Evolutionary conservation across 2,797 vertebrate species (phyloP).

Genomic region (Diceros bicornis): DNA sequence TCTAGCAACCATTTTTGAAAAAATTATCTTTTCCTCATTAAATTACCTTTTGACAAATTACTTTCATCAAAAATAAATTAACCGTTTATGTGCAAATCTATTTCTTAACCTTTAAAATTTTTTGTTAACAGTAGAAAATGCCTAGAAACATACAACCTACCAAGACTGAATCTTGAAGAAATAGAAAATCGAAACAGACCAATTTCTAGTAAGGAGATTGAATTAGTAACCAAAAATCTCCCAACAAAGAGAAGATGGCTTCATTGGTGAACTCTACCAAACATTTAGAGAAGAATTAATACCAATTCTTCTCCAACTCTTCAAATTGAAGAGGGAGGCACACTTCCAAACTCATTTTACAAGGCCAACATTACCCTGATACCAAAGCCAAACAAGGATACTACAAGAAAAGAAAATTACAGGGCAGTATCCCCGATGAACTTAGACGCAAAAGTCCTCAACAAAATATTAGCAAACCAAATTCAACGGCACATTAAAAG

Average conservation of each 20-base stretch:
- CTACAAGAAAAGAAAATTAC: not conserved
- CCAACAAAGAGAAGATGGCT: not conserved
- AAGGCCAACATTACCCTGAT: not conserved
- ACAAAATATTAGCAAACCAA: not conserved
- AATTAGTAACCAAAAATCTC: not conserved
- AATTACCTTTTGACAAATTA: constrained; percentile 12
- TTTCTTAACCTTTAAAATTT: not conserved
- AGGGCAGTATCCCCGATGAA: not conserved
- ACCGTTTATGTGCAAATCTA: not conserved
- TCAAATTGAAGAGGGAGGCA: not conserved
- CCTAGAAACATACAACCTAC: not conserved
- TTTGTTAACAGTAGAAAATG: not conserved
- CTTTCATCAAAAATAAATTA: not conserved
- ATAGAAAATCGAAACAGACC: not conserved
- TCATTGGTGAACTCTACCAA: not conserved
- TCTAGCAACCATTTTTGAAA: constrained; percentile 8
- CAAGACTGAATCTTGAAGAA: not conserved
- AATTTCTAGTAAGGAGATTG: not conserved
- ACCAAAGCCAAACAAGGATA: not conserved
- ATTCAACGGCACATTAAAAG: not conserved
- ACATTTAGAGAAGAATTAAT: not conserved
- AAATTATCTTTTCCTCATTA: not conserved
- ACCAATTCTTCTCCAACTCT: not conserved
- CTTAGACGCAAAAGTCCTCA: not conserved
- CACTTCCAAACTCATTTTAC: not conserved